Evolutionary conservation across 2,797 vertebrate species (phyloP).

Genomic region (Vultur gryphus): DNA sequence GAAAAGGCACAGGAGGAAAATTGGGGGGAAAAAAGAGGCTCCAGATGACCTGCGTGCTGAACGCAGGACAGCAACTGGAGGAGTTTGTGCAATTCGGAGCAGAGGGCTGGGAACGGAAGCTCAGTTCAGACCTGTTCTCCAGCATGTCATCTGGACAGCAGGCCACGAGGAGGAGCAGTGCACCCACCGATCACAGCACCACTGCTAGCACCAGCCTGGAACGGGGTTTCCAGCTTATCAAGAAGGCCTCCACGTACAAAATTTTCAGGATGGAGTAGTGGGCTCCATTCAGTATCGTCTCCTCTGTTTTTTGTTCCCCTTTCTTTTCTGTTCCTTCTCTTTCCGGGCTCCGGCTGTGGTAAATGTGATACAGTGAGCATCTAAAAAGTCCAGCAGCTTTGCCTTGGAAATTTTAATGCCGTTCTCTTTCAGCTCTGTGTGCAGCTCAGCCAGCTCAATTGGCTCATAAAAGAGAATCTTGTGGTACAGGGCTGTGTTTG

Average conservation of each 20-base stretch:
- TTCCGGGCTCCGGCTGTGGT: conserved; percentile 82
- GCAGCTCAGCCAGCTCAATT: conserved; percentile 83
- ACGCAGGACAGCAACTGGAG: neutral
- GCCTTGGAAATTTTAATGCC: conserved; percentile 83
- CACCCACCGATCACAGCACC: neutral
- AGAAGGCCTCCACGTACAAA: neutral
- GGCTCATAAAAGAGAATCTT: conserved; percentile 89
- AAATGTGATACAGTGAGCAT: conserved; percentile 90
- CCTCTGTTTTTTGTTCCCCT: neutral
- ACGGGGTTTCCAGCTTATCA: neutral
- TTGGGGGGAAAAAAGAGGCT: rapidly evolving
- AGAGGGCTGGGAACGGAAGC: neutral
- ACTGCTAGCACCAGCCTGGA: neutral
- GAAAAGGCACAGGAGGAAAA: neutral
- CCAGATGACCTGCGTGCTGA: neutral
- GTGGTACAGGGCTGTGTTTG: conserved; percentile 76
- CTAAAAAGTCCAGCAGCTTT: conserved; percentile 88
- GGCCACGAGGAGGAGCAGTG: neutral
- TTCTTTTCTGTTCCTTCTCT: conserved; percentile 39
- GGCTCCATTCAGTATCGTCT: neutral
- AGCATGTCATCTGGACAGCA: neutral
- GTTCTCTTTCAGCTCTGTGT: conserved; percentile 78
- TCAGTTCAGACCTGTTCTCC: neutral
- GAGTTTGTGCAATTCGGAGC: rapidly evolving
- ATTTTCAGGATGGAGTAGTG: neutral